These are phyloP conservation scores for Chaenogobius annularis DNA, from an alignment of 2,113 vertebrate species.

Conservation along the genomic window DNA sequence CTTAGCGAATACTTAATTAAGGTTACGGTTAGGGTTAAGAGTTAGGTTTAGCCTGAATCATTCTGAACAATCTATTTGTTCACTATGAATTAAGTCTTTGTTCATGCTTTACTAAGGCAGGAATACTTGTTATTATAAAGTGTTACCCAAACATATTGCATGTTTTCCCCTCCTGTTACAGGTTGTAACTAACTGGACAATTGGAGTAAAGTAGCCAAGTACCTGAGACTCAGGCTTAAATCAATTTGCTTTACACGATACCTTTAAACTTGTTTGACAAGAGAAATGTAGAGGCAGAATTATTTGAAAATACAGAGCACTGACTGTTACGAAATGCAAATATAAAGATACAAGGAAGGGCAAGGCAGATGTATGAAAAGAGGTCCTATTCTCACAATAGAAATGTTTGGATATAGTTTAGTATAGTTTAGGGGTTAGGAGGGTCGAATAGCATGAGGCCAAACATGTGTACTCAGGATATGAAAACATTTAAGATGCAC, in stretches of 20 bases:
- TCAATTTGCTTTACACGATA: background rate
- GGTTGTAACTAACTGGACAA: background rate
- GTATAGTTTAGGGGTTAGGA: background rate
- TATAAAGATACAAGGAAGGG: background rate
- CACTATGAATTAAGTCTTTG: too few relatives aligned
- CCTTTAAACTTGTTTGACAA: background rate
- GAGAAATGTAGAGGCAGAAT: background rate
- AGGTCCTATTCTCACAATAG: background rate
- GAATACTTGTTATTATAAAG: too few relatives aligned
- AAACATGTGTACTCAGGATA: conserved; percentile 38
- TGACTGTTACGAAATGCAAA: background rate
- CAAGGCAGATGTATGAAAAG: background rate
- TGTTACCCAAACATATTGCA: background rate
- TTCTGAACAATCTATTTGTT: too few relatives aligned
- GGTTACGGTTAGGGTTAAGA: too few relatives aligned
- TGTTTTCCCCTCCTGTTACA: background rate
- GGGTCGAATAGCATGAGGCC: conserved; percentile 2
- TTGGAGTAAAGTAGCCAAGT: background rate
- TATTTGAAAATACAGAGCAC: background rate
- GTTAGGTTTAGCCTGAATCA: too few relatives aligned
- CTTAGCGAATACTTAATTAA: too few relatives aligned
- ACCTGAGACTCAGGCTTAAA: background rate
- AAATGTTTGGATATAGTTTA: background rate
- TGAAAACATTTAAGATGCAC: conserved; percentile 24
- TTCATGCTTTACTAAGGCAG: too few relatives aligned